phyloP scores from a whole-genome alignment of 1,140 invertebrate genomes.

The Aradophagus sp. region DNA sequence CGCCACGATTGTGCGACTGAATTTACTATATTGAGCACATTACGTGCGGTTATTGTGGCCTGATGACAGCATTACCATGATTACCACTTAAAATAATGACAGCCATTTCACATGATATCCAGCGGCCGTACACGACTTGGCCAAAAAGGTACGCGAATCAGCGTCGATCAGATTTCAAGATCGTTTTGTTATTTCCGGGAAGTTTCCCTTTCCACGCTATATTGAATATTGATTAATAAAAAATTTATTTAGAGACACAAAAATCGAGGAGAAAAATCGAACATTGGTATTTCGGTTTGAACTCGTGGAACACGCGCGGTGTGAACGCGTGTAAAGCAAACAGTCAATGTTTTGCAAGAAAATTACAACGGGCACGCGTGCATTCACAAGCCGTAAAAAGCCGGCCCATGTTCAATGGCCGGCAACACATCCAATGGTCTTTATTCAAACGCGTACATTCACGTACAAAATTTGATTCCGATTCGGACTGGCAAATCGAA shows the following conservation, averaged over 20 bases:
- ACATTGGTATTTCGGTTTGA: slow-evolving; percentile 36
- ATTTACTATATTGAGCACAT: slow-evolving; percentile 64
- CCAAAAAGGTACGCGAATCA: slow-evolving; percentile 42
- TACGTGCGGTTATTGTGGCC: slow-evolving; percentile 64
- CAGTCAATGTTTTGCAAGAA: slow-evolving; percentile 42
- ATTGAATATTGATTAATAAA: background rate
- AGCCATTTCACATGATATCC: slow-evolving; percentile 61
- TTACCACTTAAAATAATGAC: slow-evolving; percentile 71
- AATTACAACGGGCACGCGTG: slow-evolving; percentile 54
- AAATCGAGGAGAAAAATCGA: too few species aligned
- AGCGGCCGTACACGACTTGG: slow-evolving; percentile 47
- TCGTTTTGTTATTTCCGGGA: too few species aligned
- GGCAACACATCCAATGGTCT: slow-evolving; percentile 11
- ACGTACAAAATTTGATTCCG: slow-evolving; percentile 12
- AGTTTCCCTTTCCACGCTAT: too few species aligned
- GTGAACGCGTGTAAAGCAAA: slow-evolving; percentile 54
- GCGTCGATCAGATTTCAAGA: slow-evolving; percentile 25
- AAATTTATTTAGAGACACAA: background rate
- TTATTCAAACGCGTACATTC: slow-evolving; percentile 17
- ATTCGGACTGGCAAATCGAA: too few species aligned
- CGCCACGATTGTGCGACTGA: slow-evolving; percentile 59
- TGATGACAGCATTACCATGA: slow-evolving; percentile 71
- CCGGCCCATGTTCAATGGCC: slow-evolving; percentile 33
- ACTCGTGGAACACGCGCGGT: slow-evolving; percentile 40
- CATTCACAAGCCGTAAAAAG: slow-evolving; percentile 49